Percentiles rank a stretch among this genome's conserved stretches.
Evolutionary conservation across 2,113 vertebrate genomes (phyloP).

Genomic region (Rattus rattus): DNA sequence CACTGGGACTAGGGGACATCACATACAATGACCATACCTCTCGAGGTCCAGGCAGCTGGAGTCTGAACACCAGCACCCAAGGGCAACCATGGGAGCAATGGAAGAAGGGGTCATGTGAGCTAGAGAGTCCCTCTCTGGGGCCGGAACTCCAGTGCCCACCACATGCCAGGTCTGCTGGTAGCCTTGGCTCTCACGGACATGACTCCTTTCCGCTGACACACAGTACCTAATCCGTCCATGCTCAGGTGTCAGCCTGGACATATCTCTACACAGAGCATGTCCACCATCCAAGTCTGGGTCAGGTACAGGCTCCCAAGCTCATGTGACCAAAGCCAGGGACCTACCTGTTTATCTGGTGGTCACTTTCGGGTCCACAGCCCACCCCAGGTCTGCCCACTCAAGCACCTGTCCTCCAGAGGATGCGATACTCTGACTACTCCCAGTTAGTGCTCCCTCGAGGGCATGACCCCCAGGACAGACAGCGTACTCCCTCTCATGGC

Average conservation of each 20-base stretch:
- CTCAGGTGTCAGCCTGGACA: neutral
- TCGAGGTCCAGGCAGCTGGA: no score
- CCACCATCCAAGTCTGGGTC: neutral
- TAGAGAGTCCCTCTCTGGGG: neutral
- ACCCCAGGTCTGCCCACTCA: rapidly evolving
- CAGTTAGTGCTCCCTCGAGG: neutral
- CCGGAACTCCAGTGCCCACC: neutral
- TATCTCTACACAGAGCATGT: neutral
- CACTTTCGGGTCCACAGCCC: neutral
- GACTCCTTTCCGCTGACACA: neutral
- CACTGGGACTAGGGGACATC: rapidly evolving
- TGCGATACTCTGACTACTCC: rapidly evolving
- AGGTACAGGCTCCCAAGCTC: neutral
- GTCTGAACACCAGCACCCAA: neutral
- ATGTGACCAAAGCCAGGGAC: neutral
- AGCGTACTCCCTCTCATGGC: rapidly evolving
- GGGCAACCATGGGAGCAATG: neutral
- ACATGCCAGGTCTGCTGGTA: rapidly evolving
- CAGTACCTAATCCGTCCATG: no score
- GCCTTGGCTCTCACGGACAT: rapidly evolving
- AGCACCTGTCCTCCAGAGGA: neutral
- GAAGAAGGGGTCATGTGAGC: neutral
- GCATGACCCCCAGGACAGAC: rapidly evolving
- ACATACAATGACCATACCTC: rapidly evolving
- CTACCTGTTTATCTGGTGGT: neutral